Evolutionary conservation across 2,888 invertebrate species (phyloP).

Genomic region (Morpho deidamia): DNA sequence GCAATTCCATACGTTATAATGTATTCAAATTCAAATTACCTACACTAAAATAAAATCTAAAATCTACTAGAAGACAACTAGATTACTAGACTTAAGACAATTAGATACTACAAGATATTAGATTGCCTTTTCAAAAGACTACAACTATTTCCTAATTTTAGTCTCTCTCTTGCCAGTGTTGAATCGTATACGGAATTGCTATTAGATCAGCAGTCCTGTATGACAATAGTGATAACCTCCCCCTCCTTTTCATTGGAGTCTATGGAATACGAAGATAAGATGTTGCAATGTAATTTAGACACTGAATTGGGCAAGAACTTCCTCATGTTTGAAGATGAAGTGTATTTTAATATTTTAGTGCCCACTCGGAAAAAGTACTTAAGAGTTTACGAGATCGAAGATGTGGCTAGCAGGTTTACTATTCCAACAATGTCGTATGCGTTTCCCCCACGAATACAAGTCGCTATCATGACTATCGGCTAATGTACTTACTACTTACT

Average conservation of each 20-base stretch:
- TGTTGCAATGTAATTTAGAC: slow-evolving; percentile 58
- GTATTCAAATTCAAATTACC: no score
- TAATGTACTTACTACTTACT: no score
- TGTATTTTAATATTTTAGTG: slow-evolving; percentile 37
- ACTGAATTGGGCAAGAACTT: slow-evolving; percentile 49
- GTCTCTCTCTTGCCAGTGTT: slow-evolving; percentile 30
- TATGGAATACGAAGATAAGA: slow-evolving; percentile 41
- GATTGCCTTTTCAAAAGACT: no score
- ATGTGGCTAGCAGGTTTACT: slow-evolving; percentile 57
- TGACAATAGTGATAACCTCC: slow-evolving; percentile 33
- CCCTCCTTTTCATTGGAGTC: slow-evolving; percentile 32
- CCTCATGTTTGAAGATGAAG: slow-evolving; percentile 60
- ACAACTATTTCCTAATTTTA: no score
- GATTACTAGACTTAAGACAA: no score
- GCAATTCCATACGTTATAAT: no score
- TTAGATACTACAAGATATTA: no score
- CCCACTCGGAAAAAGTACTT: slow-evolving; percentile 39
- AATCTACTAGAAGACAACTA: no score
- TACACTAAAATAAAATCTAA: no score
- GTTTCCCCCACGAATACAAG: no score
- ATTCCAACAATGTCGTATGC: neutral
- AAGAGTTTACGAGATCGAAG: slow-evolving; percentile 59
- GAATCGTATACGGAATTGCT: slow-evolving; percentile 44
- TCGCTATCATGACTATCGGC: no score
- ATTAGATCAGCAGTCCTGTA: slow-evolving; percentile 35